Percentiles rank a stretch among this genome's conserved stretches.
Evolutionary conservation across 2,888 invertebrate species (phyloP).

Genomic region (Callyntrura guangdongensis): DNA sequence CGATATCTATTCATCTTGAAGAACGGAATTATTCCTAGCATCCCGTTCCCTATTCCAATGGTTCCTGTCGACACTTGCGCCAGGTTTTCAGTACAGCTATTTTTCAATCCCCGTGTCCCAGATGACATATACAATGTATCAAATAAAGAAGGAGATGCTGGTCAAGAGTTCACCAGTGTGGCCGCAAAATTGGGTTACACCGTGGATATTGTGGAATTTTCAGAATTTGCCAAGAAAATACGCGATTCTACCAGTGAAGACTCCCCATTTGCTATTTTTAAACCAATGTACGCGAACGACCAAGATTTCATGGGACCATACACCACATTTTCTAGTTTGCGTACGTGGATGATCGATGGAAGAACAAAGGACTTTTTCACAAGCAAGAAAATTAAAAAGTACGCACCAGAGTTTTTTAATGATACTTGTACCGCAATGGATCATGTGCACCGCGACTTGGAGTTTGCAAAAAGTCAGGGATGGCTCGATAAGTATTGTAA

Average conservation of each 20-base stretch:
- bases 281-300: constrained; percentile 10
- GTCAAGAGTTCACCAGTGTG: neutral
- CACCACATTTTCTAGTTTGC: neutral
- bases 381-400: neutral
- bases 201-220: constrained; percentile 19
- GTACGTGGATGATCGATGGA: neutral
- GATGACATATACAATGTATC: neutral
- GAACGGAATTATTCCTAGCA: neutral
- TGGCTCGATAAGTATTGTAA: constrained; percentile 44
- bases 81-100: neutral
- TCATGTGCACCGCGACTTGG: neutral
- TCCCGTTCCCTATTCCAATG: neutral
- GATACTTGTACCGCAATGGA: neutral
- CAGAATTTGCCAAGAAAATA: constrained; percentile 14
- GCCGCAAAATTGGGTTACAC: neutral
- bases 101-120: constrained; percentile 1
- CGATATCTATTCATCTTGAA: constrained; percentile 15
- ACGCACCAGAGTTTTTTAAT: neutral
- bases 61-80: constrained; percentile 50
- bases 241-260: neutral
- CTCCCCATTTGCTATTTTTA: constrained; percentile 27
- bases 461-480: constrained; percentile 17
- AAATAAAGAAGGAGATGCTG: neutral
- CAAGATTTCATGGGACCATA: neutral
- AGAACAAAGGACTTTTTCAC: neutral